A percentile compares a stretch with the other conserved stretches of the same genome.
phyloP scores from a whole-genome alignment of 2,113 vertebrate genomes.

The Crocuta crocuta region DNA sequence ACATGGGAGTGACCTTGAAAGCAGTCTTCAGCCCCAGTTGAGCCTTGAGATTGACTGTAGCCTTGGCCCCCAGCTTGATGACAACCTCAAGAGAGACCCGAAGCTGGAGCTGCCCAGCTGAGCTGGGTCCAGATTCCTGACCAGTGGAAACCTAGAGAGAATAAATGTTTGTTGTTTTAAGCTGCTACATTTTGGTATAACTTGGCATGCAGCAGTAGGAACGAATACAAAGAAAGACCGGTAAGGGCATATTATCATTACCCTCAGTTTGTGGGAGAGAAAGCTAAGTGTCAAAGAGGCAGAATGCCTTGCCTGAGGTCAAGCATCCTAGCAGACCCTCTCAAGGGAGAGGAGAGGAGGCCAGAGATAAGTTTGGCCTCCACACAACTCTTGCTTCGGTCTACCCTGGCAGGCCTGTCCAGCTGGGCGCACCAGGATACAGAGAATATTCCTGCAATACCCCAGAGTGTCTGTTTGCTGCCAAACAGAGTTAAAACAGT shows the following conservation, averaged over 20 bases:
- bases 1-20: background rate
- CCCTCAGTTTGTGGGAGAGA: background rate
- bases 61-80: background rate
- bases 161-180: background rate
- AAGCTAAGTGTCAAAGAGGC: background rate
- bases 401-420: background rate
- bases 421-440: background rate
- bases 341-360: background rate
- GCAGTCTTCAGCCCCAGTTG: no score
- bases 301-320: background rate
- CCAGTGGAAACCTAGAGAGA: background rate
- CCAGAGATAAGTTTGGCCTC: background rate
- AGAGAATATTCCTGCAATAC: background rate
- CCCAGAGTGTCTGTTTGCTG: conserved; percentile 19
- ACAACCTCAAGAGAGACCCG: background rate
- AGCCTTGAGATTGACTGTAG: background rate
- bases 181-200: background rate
- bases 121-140: background rate
- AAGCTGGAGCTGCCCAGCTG: background rate
- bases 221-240: background rate
- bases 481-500: conserved; percentile 16
- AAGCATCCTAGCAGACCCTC: background rate
- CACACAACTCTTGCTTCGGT: conserved; percentile 23
- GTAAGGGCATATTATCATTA: background rate
- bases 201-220: background rate